Evolutionary conservation across 2,888 invertebrate genomes (phyloP).

Genomic region (Eucriotettix oculatus): DNA sequence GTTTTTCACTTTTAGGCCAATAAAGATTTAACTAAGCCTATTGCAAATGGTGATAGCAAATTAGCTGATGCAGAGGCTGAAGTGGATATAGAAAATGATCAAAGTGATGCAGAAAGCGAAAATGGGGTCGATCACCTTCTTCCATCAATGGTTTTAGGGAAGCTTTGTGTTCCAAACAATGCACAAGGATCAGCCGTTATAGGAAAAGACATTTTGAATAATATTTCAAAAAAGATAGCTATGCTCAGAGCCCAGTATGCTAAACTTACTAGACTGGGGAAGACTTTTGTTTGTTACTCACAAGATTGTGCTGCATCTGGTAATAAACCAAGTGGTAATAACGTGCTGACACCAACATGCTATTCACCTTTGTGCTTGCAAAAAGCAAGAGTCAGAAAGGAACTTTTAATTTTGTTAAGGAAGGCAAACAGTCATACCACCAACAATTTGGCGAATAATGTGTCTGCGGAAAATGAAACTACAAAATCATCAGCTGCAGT

Average conservation of each 20-base stretch:
- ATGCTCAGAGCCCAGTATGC: conserved; percentile 51
- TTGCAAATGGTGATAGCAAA: neutral
- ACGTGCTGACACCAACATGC: conserved; percentile 37
- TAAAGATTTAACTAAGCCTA: neutral
- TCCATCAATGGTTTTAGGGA: conserved; percentile 9
- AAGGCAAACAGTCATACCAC: conserved; percentile 34
- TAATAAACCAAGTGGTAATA: conserved; percentile 42
- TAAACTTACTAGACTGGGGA: conserved; percentile 44
- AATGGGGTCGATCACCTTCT: conserved; percentile 13
- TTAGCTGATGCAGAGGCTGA: conserved; percentile 27
- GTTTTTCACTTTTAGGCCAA: neutral
- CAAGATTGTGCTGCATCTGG: conserved; percentile 31
- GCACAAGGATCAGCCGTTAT: conserved; percentile 10
- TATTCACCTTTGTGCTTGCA: conserved; percentile 71
- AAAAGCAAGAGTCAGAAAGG: conserved; percentile 50
- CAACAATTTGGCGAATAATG: conserved; percentile 25
- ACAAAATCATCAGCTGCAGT: conserved; percentile 22
- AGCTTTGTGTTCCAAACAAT: conserved; percentile 4
- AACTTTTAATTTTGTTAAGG: conserved; percentile 42
- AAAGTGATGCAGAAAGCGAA: conserved; percentile 34
- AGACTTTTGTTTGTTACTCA: conserved; percentile 11
- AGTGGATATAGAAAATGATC: conserved; percentile 39
- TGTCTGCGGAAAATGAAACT: conserved; percentile 29
- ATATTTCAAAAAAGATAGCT: conserved; percentile 49
- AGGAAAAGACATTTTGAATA: conserved; percentile 38